Percentiles rank a stretch among this genome's conserved stretches.
phyloP scores from a whole-genome alignment of 2,113 vertebrate species.

The Platycercus adscitus region DNA sequence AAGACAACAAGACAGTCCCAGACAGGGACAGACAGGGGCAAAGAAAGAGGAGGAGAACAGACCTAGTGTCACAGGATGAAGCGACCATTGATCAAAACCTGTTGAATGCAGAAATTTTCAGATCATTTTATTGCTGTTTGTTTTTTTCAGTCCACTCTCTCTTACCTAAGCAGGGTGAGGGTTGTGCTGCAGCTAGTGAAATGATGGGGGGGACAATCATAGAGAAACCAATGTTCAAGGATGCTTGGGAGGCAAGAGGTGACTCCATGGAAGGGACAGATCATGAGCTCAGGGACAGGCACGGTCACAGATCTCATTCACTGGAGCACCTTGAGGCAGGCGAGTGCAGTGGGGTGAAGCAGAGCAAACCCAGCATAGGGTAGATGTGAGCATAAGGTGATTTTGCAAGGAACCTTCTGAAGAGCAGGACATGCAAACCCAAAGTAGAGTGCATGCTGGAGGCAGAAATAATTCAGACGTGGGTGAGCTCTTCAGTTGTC shows the following conservation, averaged over 20 bases:
- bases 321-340: not conserved
- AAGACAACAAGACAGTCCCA: not conserved
- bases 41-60: not conserved
- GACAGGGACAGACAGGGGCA: not conserved
- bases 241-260: not conserved
- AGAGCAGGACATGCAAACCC: not conserved
- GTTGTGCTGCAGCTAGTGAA: not conserved
- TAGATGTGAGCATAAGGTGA: not conserved
- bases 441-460: not conserved
- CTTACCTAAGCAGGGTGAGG: not conserved
- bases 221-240: fast-evolving
- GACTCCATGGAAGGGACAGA: fast-evolving
- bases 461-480: not conserved
- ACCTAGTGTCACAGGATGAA: not conserved
- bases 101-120: not conserved
- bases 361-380: fast-evolving
- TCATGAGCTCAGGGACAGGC: not conserved
- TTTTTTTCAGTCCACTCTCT: not conserved
- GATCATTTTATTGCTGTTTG: not conserved
- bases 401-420: not conserved
- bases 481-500: not conserved
- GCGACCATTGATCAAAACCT: not conserved
- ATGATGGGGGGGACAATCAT: too few relatives aligned
- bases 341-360: fast-evolving
- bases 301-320: not conserved